These are phyloP conservation scores for Magallana nippona DNA, from an alignment of 2,888 invertebrate genomes.

Conservation along the genomic window DNA sequence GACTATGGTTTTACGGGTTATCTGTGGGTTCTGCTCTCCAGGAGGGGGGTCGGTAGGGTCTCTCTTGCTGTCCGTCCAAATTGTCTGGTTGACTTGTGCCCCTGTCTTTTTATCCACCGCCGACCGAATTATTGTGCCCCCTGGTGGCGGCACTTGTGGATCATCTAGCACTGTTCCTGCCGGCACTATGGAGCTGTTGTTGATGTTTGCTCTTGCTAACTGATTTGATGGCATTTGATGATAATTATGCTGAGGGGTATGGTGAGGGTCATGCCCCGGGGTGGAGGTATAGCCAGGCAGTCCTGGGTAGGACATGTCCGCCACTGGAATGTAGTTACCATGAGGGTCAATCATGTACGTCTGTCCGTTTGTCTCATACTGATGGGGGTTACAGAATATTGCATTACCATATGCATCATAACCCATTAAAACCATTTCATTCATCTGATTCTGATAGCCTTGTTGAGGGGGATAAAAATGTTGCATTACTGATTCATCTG, in stretches of 20 bases:
- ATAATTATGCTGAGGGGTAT: constrained; percentile 22
- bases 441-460: constrained; percentile 53
- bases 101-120: constrained; percentile 69
- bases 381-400: constrained; percentile 44
- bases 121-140: constrained; percentile 66
- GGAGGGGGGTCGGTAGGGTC: constrained; percentile 72
- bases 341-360: constrained; percentile 41
- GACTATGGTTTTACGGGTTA: constrained; percentile 71
- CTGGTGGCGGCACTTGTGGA: constrained; percentile 66
- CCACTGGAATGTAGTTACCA: constrained; percentile 34
- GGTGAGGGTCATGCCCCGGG: constrained; percentile 53
- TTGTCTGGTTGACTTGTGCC: constrained; percentile 69
- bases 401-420: constrained; percentile 56
- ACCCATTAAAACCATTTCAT: constrained; percentile 55
- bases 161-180: constrained; percentile 63
- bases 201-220: constrained; percentile 41
- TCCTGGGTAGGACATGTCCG: constrained; percentile 53
- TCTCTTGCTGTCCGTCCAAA: constrained; percentile 71
- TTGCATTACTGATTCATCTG: constrained; percentile 57
- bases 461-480: constrained; percentile 53
- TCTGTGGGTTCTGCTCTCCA: constrained; percentile 66
- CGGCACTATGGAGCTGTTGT: constrained; percentile 53
- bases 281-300: constrained; percentile 66
- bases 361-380: constrained; percentile 21
- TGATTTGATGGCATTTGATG: constrained; percentile 41